These are phyloP conservation scores for Ictalurus punctatus DNA, from an alignment of 2,113 vertebrate genomes.

Conservation along the genomic window DNA sequence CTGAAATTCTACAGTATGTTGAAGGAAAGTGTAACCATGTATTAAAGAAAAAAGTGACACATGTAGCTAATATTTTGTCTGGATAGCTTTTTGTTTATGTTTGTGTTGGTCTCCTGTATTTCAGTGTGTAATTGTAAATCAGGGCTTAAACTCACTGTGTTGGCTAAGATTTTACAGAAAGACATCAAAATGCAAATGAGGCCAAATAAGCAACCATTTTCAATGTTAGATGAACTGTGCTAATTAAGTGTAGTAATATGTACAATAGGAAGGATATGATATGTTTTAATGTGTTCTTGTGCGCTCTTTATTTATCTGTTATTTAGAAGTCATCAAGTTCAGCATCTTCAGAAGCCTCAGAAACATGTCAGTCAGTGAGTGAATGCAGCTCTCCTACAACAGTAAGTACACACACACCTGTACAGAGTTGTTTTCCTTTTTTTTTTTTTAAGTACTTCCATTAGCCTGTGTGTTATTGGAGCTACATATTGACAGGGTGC, in stretches of 20 bases:
- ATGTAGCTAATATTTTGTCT: background rate
- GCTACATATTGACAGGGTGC: background rate
- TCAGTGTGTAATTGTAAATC: background rate
- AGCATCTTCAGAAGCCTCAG: constrained; percentile 93
- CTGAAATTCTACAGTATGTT: background rate
- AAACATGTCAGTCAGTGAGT: constrained; percentile 97
- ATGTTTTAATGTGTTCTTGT: background rate
- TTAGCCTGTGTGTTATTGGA: background rate
- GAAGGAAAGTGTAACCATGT: background rate
- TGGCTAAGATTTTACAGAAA: background rate
- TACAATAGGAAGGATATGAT: background rate
- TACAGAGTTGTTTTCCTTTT: background rate
- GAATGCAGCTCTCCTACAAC: constrained; percentile 98
- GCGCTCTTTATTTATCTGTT: background rate
- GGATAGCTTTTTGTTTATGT: background rate
- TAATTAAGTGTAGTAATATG: background rate
- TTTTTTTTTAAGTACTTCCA: background rate
- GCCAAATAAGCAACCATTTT: background rate
- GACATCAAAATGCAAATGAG: background rate
- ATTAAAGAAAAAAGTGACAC: background rate
- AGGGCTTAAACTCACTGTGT: background rate
- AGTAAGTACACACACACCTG: constrained; percentile 74
- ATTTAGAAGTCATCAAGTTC: constrained; percentile 96
- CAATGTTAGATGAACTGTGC: background rate
- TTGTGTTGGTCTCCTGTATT: background rate